These are phyloP conservation scores for Xenopus petersii DNA, from an alignment of 2,797 vertebrate species.

Conservation along the genomic window DNA sequence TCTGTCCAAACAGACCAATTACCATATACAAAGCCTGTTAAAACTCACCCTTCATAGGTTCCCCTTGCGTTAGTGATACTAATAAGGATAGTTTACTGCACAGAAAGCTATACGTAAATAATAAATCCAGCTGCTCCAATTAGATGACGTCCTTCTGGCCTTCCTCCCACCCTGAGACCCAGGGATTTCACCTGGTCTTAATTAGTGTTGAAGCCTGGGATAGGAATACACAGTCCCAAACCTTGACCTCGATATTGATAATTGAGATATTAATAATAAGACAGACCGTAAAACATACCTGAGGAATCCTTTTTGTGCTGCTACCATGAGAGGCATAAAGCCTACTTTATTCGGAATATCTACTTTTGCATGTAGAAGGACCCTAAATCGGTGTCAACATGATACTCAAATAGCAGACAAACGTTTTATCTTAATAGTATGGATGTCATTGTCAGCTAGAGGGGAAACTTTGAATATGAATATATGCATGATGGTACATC, in stretches of 20 bases:
- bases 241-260: neutral
- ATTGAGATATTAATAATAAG: too few relatives aligned
- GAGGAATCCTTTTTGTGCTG: conserved; percentile 66
- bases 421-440: too few relatives aligned
- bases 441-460: too few relatives aligned
- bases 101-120: conserved; percentile 2
- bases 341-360: conserved; percentile 64
- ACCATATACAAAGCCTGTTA: neutral
- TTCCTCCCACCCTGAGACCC: conserved; percentile 4
- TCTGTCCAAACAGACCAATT: neutral
- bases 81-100: neutral
- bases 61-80: neutral
- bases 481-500: too few relatives aligned
- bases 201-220: conserved; percentile 16
- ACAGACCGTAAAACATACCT: conserved; percentile 49
- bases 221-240: conserved; percentile 8
- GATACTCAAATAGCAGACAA: too few relatives aligned
- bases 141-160: conserved; percentile 5
- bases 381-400: too few relatives aligned
- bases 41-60: neutral
- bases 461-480: too few relatives aligned
- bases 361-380: conserved; percentile 49
- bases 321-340: conserved; percentile 65
- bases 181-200: conserved; percentile 21
- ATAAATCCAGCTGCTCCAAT: conserved; percentile 28